A percentile compares a stretch with the other conserved stretches of the same genome.
Conservation (phyloP, 2,888 invertebrate species). For the Eupithecia pulchellata region DNA sequence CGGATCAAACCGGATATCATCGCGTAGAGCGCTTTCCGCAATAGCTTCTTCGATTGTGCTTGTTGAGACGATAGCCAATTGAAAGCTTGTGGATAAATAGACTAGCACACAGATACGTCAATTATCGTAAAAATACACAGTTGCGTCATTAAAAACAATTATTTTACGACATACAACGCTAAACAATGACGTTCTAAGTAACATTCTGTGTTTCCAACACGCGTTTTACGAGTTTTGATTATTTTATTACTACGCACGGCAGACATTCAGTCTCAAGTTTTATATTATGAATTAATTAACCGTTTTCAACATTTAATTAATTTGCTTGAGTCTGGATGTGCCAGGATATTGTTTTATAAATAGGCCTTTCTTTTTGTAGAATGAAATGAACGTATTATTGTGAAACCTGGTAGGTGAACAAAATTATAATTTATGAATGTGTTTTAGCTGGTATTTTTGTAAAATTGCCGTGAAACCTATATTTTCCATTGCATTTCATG, state of each 20-base stretch:
- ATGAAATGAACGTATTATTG: background rate
- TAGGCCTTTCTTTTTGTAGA: background rate
- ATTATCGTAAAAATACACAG: background rate
- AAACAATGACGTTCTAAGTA: constrained; percentile 11
- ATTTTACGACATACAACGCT: background rate
- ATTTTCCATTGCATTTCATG: background rate
- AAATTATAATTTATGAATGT: background rate
- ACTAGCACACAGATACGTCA: too few relatives aligned
- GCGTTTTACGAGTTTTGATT: constrained; percentile 10
- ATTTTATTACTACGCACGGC: constrained; percentile 1
- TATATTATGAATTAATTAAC: constrained; percentile 7
- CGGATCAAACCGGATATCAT: constrained; percentile 7
- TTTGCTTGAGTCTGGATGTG: background rate
- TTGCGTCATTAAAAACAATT: background rate
- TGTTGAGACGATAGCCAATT: constrained; percentile 4
- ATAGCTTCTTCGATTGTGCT: constrained; percentile 8
- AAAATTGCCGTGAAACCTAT: background rate
- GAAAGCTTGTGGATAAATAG: constrained; percentile 3
- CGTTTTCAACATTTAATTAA: constrained; percentile 6
- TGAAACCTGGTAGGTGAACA: background rate
- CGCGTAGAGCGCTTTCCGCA: constrained; percentile 6
- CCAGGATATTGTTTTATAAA: background rate
- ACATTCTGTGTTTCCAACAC: constrained; percentile 11
- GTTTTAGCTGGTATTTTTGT: background rate
- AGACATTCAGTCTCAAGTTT: constrained; percentile 6